Evolutionary conservation across 2,113 vertebrate genomes (phyloP), one percentile per base, ranked within the genome.

Genomic region (Nyctibius bracteatus): DNA sequence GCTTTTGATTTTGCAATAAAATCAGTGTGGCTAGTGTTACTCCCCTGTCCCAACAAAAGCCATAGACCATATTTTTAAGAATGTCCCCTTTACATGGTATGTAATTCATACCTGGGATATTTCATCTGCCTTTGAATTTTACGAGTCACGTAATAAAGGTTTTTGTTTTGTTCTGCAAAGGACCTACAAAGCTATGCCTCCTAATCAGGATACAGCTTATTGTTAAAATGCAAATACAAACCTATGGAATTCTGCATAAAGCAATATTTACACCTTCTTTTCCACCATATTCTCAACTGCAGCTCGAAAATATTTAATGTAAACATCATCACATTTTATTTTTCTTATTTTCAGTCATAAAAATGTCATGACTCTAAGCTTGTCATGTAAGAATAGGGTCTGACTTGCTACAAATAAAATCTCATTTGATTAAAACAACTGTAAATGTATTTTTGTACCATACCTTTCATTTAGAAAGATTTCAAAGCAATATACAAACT

Each of bases 81-180:
- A 44, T 11, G 20, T 59, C 25, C 44, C 41, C 18, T 71, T 74
- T 52, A 71, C 9, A 6, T 15, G 20, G 30, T 19, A 62, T 0
- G 2, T 17, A 71, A 54, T 37, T 81, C 30, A n/a, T 18, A 23
- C 24, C 51, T 66, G 65, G 58, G 81, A 9, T 57, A 84, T 47
- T 62, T 78, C 21, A 81, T 27, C 47, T 81, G 37, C 20, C 79
- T 80, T 62, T 62, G 41, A 81, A 87, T 75, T 57, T 92, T 31
- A 25, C 0, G 1, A 70, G n/a, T 46, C 30, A 78, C 4, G 0
- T 28, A 81, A 35, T 44, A 35, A 31, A 75, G 33, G 9, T 6
- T 54, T 85, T 88, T 63, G 12, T 31, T 85, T 86, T 85, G 54
- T 86, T 88, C 70, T 91, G n/a, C 67, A 79, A 74, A 62, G 55